Base-by-base conservation (phyloP, 2,113 vertebrate species). In the Pholis gunnellus region DNA sequence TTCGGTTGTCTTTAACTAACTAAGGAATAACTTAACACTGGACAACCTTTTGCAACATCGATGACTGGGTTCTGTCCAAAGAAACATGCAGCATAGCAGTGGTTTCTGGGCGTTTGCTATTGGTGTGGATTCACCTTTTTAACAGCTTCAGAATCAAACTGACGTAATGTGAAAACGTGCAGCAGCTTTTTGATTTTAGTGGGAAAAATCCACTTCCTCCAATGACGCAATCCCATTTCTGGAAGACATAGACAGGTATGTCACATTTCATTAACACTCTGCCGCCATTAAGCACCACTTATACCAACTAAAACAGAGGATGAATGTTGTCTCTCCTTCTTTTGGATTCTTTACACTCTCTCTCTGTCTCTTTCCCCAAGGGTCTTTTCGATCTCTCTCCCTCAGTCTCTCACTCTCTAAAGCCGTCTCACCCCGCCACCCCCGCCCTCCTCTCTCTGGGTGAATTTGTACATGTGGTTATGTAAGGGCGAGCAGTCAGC, bases 401-500 rank as follows among this genome's bases (percentile, higher is more conserved):
- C 75, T 54, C 75, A 66, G 60, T 79, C 77, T 86, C 80, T 75
- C 59, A 6, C 74, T 72, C 77, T 83, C 70, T 73, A 48, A 70
- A 87, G 87, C 77, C 54, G 44, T 68, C 76, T 72, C 76, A 72
- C 72, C 59, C 71, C 36, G 3, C 70, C 50, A 7, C 74, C 59
- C 59, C 54, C 44, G 10, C 54, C 36, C 81, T 40, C 80, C 50
- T 57, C 82, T 86, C 74, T 65, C 84, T 79, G 82, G 87, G 82
- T 86, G 87, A 89, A 85, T 89, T 81, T 87, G 79, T 86, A 83
- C 86, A 88, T 82, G 84, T 67, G 77, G 81, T 93, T 92, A 93
- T 87, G 81, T 92, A 90, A 93, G 79, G 79, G 61, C 57, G 59
- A 85, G 81, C 70, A 88, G 81, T 70, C 82, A 74, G 80, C 80